Conservation (phyloP, 2,888 invertebrate genomes). For the Keiferia lycopersicella region DNA sequence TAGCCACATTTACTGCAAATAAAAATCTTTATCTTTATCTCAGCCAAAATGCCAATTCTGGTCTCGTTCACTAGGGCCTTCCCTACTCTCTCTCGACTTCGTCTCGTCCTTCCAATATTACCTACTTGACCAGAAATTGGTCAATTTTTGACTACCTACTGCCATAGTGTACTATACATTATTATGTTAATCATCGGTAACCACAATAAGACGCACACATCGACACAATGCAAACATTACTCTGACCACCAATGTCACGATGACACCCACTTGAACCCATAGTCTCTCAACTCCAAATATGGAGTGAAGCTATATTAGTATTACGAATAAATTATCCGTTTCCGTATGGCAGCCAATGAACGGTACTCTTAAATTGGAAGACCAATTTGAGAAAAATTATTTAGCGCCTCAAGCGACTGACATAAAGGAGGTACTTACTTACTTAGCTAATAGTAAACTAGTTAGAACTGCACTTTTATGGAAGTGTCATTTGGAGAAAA, state of each 20-base stretch:
- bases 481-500: slow-evolving; percentile 46
- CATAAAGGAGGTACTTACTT: neutral
- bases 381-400: slow-evolving; percentile 42
- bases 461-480: slow-evolving; percentile 42
- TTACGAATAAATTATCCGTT: slow-evolving; percentile 63
- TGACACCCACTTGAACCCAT: slow-evolving; percentile 57
- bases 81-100: no score
- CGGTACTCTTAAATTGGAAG: slow-evolving; percentile 53
- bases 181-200: slow-evolving; percentile 20
- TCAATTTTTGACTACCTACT: neutral
- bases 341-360: slow-evolving; percentile 58
- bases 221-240: slow-evolving; percentile 39
- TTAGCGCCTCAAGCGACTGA: slow-evolving; percentile 39
- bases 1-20: no score
- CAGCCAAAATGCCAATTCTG: no score
- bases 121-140: no score
- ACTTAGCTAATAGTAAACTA: slow-evolving; percentile 28
- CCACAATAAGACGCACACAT: slow-evolving; percentile 24
- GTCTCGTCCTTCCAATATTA: no score
- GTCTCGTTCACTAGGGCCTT: no score
- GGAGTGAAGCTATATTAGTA: slow-evolving; percentile 50
- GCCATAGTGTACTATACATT: neutral
- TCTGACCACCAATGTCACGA: slow-evolving; percentile 56
- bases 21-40: no score
- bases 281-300: slow-evolving; percentile 51